A percentile compares a stretch with the other conserved stretches of the same genome.
Conservation (phyloP, 2,113 vertebrate genomes). For the Prionailurus bengalensis region DNA sequence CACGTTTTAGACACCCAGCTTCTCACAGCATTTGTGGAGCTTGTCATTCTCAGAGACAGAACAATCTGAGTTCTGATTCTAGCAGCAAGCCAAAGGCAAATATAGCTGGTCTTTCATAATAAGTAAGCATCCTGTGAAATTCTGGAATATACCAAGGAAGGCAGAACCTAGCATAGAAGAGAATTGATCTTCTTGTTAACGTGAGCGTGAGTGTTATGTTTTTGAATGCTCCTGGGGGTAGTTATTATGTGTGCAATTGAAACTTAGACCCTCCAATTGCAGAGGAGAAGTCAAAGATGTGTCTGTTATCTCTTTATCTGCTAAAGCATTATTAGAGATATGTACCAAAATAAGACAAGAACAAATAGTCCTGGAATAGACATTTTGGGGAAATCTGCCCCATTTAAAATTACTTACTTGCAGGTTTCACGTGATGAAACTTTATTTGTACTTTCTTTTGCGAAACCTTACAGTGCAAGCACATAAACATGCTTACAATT, state of each 20-base stretch:
- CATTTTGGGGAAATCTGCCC: neutral
- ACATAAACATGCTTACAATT: neutral
- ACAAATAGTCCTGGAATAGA: neutral
- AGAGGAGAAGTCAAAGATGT: neutral
- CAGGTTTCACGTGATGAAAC: neutral
- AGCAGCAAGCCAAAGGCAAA: neutral
- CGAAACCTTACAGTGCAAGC: neutral
- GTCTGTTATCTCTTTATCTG: neutral
- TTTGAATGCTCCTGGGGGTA: neutral
- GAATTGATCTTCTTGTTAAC: neutral
- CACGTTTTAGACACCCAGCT: neutral
- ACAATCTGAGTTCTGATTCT: neutral
- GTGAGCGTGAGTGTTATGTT: neutral
- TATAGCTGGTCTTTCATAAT: neutral
- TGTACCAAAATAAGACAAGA: neutral
- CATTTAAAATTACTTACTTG: neutral
- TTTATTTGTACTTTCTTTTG: neutral
- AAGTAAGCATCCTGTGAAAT: neutral
- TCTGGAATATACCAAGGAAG: neutral
- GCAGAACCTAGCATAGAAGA: neutral
- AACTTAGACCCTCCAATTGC: neutral
- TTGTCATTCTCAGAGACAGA: neutral
- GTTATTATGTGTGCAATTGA: neutral
- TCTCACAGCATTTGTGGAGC: neutral
- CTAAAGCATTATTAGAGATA: constrained; percentile 17